phyloP scores from a whole-genome alignment of 1,140 invertebrate species.

The Caenorhabditis inopinata region DNA sequence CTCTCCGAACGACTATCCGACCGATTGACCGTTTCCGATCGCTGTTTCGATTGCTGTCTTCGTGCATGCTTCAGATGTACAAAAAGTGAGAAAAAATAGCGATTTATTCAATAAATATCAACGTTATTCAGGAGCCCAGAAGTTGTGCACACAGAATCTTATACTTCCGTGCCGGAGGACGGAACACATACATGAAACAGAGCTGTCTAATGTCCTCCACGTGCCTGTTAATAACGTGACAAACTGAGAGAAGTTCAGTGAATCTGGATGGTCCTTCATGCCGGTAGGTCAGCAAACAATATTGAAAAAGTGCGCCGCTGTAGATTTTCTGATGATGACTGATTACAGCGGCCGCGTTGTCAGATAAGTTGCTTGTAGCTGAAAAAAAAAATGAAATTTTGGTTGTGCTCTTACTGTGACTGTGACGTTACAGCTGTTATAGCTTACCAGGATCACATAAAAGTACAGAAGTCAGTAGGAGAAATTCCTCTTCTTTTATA shows the following conservation, averaged over 20 bases:
- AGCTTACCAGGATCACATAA: not conserved
- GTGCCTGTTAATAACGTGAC: not conserved
- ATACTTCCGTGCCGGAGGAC: not conserved
- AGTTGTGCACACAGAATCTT: conserved; percentile 12
- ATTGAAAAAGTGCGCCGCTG: not conserved
- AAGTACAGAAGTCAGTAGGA: not conserved
- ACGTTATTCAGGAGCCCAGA: not conserved
- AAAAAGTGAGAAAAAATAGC: not conserved
- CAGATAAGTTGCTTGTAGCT: not conserved
- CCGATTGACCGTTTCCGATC: too few relatives aligned
- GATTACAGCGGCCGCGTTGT: not conserved
- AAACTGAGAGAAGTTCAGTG: not conserved
- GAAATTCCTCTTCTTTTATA: conserved; percentile 14
- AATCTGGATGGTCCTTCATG: not conserved
- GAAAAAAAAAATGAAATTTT: not conserved
- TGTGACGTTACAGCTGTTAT: not conserved
- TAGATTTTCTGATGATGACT: not conserved
- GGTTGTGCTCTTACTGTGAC: too few relatives aligned
- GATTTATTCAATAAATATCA: not conserved
- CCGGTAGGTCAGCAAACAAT: not conserved
- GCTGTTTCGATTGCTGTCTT: too few relatives aligned
- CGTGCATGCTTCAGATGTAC: not conserved
- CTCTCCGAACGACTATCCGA: too few relatives aligned
- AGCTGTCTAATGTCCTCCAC: not conserved
- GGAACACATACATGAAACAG: not conserved